Percentiles rank a stretch among this genome's conserved stretches.
phyloP scores from a whole-genome alignment of 2,888 invertebrate genomes.

The Tetranychus truncatus region DNA sequence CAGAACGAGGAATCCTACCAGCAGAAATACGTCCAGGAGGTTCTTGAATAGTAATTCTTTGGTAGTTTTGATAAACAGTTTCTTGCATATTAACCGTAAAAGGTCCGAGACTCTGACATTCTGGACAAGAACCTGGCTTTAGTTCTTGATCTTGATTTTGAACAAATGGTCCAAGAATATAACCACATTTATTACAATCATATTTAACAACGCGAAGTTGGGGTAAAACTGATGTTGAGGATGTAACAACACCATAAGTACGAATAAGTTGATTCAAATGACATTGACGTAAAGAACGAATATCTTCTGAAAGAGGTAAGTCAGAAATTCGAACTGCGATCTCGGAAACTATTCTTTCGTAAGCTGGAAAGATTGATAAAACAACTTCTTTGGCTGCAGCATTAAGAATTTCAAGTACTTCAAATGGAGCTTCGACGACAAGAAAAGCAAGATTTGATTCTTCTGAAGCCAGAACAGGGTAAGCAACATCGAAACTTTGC shows the following conservation, averaged over 20 bases:
- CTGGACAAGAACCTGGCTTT: constrained; percentile 87
- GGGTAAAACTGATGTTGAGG: constrained; percentile 82
- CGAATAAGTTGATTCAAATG: constrained; percentile 80
- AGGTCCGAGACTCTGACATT: constrained; percentile 88
- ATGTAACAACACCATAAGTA: constrained; percentile 81
- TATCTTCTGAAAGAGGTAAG: constrained; percentile 81
- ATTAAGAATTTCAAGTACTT: constrained; percentile 90
- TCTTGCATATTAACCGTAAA: constrained; percentile 93
- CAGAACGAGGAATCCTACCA: constrained; percentile 87
- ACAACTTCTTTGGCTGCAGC: constrained; percentile 54
- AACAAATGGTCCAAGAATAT: constrained; percentile 82
- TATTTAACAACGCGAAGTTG: constrained; percentile 89
- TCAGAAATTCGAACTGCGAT: constrained; percentile 89
- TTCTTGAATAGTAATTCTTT: constrained; percentile 91
- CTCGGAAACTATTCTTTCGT: constrained; percentile 77
- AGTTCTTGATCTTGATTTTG: constrained; percentile 84
- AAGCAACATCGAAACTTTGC: constrained; percentile 77
- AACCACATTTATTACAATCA: constrained; percentile 89
- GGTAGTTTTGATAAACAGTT: constrained; percentile 95
- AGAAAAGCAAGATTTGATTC: constrained; percentile 91
- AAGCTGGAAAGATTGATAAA: constrained; percentile 79
- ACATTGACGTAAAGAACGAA: constrained; percentile 49
- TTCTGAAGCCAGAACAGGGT: constrained; percentile 66
- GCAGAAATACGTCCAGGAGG: constrained; percentile 93
- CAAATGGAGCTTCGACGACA: constrained; percentile 85